Evolutionary conservation across 2,113 vertebrate genomes (phyloP).

Genomic region (Erythrocercus mccallii): DNA sequence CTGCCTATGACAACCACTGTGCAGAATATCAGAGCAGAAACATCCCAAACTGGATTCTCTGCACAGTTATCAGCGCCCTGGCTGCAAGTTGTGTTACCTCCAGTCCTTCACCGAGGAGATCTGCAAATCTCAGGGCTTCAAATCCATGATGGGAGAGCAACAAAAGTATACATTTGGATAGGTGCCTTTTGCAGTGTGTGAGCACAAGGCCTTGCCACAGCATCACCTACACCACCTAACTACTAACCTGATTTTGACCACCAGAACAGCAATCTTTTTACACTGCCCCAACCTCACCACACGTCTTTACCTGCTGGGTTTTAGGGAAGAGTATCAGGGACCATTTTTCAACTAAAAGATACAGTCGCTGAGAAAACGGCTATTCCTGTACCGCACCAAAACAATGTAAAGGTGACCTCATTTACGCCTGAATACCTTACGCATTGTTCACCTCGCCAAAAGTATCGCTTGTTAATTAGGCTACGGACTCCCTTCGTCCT

Average conservation of each 20-base stretch:
- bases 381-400: not conserved
- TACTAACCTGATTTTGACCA: fast-evolving
- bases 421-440: fast-evolving
- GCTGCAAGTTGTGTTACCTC: not conserved
- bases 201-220: not conserved
- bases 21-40: fast-evolving
- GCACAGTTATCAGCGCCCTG: too few species aligned
- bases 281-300: not conserved
- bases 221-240: fast-evolving
- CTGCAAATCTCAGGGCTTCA: not conserved
- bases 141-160: fast-evolving
- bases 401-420: fast-evolving
- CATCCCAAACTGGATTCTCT: not conserved
- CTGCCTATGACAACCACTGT: not conserved
- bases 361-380: fast-evolving
- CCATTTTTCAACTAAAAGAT: not conserved
- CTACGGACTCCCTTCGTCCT: fast-evolving
- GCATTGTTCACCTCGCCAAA: not conserved
- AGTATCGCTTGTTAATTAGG: not conserved
- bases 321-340: too few species aligned
- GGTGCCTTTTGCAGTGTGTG: fast-evolving
- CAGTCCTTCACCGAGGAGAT: fast-evolving
- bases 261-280: not conserved
- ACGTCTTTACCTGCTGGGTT: fast-evolving
- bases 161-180: fast-evolving